phyloP scores from a whole-genome alignment of 2,797 vertebrate species.

The Selene dorsalis region DNA sequence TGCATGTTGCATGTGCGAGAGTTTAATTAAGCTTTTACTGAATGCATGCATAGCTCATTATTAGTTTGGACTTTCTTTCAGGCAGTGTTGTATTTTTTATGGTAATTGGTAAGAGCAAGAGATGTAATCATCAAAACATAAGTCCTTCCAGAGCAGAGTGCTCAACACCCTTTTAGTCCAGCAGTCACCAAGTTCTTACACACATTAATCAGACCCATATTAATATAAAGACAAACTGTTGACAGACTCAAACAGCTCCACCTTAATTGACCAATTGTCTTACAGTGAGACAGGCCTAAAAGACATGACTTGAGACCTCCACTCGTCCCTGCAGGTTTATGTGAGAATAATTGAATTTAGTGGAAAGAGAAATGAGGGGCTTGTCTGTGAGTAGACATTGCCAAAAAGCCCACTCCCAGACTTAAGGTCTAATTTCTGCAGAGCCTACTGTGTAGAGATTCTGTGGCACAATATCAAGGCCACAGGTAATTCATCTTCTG shows the following conservation, averaged over 20 bases:
- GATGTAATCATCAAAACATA: slow-evolving; percentile 10
- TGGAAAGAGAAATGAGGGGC: slow-evolving; percentile 63
- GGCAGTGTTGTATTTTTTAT: slow-evolving; percentile 23
- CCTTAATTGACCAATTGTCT: slow-evolving; percentile 43
- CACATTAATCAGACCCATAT: not conserved
- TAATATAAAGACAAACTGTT: slow-evolving; percentile 22
- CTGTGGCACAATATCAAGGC: slow-evolving; percentile 74
- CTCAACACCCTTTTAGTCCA: not conserved
- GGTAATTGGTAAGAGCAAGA: slow-evolving; percentile 21
- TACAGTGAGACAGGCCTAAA: slow-evolving; percentile 40
- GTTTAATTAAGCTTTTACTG: slow-evolving; percentile 32
- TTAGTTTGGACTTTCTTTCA: slow-evolving; percentile 10
- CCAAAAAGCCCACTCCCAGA: slow-evolving; percentile 68
- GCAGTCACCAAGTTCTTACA: slow-evolving; percentile 1
- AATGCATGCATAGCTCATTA: slow-evolving; percentile 35
- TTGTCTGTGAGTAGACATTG: slow-evolving; percentile 48
- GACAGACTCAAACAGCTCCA: slow-evolving; percentile 16
- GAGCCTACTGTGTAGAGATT: slow-evolving; percentile 65
- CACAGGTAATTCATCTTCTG: slow-evolving; percentile 82
- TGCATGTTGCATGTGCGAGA: slow-evolving; percentile 16
- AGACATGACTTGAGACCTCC: slow-evolving; percentile 50
- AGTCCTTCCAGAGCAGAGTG: not conserved
- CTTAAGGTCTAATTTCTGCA: slow-evolving; percentile 70
- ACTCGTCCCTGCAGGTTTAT: slow-evolving; percentile 64
- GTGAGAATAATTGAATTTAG: slow-evolving; percentile 72